These are phyloP conservation scores for Bhutanitis thaidina DNA, from an alignment of 2,888 invertebrate species.

Conservation along the genomic window DNA sequence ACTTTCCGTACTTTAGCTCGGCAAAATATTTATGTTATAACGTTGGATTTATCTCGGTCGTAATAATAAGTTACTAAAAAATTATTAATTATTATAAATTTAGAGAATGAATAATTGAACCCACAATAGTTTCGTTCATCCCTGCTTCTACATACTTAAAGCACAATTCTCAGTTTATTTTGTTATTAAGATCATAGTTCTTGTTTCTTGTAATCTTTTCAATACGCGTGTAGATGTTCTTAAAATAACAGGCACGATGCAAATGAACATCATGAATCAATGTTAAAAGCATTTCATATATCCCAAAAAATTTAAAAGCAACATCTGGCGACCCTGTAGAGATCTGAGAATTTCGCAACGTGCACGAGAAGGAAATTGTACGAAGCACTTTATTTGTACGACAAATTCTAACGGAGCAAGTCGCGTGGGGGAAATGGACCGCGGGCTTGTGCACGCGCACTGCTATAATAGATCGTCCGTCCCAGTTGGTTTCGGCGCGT, in stretches of 20 bases:
- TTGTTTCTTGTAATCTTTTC: too few relatives aligned
- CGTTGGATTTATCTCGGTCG: neutral
- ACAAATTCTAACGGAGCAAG: constrained; percentile 67
- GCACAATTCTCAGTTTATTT: too few relatives aligned
- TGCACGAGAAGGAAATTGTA: constrained; percentile 26
- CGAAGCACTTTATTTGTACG: constrained; percentile 38
- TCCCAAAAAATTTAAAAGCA: constrained; percentile 1
- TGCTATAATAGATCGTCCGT: constrained; percentile 72
- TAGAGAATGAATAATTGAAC: too few relatives aligned
- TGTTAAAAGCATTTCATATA: neutral
- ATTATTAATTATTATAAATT: too few relatives aligned
- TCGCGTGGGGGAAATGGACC: constrained; percentile 78
- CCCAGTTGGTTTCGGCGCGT: constrained; percentile 77
- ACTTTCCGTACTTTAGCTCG: constrained; percentile 7
- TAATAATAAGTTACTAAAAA: neutral
- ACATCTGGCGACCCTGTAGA: constrained; percentile 9
- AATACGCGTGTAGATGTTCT: too few relatives aligned
- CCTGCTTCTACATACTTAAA: too few relatives aligned
- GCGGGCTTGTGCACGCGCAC: constrained; percentile 71
- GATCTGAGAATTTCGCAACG: constrained; percentile 2
- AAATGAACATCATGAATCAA: too few relatives aligned
- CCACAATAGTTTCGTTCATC: too few relatives aligned
- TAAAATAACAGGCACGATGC: too few relatives aligned
- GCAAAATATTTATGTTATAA: neutral
- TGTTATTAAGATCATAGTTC: too few relatives aligned